phyloP scores from a whole-genome alignment of 2,888 invertebrate genomes.

The Heliconius aoede region DNA sequence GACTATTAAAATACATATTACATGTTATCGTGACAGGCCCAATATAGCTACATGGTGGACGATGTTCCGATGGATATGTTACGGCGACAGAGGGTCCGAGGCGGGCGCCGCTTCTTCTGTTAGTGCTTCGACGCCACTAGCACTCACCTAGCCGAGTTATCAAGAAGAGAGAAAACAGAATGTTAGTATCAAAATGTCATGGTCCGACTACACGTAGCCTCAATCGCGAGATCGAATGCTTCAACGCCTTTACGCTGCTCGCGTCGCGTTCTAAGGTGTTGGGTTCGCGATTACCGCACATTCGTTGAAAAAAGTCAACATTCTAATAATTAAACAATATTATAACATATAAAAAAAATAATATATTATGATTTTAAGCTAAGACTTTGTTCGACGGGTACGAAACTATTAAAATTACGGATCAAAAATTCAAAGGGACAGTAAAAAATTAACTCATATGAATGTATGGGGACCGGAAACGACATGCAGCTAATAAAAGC shows the following conservation, averaged over 20 bases:
- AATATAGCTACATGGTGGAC: constrained; percentile 83
- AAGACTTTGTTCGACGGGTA: constrained; percentile 26
- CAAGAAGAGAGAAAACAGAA: constrained; percentile 88
- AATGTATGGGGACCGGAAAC: constrained; percentile 59
- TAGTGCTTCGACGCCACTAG: constrained; percentile 86
- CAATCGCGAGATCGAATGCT: constrained; percentile 66
- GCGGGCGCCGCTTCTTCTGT: constrained; percentile 72
- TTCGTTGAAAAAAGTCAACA: constrained; percentile 20
- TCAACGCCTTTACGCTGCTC: constrained; percentile 67
- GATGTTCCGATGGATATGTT: constrained; percentile 81
- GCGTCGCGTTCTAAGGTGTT: constrained; percentile 32
- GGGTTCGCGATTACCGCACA: constrained; percentile 3
- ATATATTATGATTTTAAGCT: not conserved
- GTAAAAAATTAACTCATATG: constrained; percentile 47
- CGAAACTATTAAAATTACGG: constrained; percentile 18
- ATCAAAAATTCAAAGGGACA: constrained; percentile 32
- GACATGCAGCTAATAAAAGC: constrained; percentile 76
- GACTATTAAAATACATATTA: constrained; percentile 83
- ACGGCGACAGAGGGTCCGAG: constrained; percentile 70
- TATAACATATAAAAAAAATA: not conserved
- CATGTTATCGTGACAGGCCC: constrained; percentile 83
- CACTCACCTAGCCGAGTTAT: constrained; percentile 91
- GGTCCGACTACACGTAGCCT: constrained; percentile 77
- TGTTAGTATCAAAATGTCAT: constrained; percentile 86
- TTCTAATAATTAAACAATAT: not conserved